These are phyloP conservation scores for Cryptomyrus ogoouensis DNA, from an alignment of 2,113 vertebrate species.

Conservation along the genomic window DNA sequence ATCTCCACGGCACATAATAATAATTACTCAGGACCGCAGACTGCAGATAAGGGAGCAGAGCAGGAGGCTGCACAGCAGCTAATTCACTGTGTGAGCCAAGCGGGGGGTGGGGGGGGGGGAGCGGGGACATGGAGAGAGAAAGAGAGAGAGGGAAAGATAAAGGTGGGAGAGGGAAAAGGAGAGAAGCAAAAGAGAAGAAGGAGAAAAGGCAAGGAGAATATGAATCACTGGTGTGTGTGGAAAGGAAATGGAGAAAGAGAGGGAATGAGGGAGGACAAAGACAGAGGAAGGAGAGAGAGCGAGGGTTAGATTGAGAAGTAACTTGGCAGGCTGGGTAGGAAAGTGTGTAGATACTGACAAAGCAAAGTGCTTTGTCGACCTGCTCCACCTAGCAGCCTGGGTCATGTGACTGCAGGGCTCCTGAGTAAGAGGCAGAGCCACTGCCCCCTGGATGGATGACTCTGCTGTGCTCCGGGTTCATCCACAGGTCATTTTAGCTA, in stretches of 20 bases:
- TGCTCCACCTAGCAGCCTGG: background rate
- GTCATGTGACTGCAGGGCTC: background rate
- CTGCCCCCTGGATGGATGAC: background rate
- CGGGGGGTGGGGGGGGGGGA: slow-evolving; percentile 13
- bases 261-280: slow-evolving; percentile 15
- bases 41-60: slow-evolving; percentile 64
- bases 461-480: background rate
- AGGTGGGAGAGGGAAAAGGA: slow-evolving; percentile 19
- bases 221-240: slow-evolving; percentile 30
- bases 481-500: background rate
- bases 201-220: slow-evolving; percentile 35
- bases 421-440: background rate
- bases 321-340: background rate
- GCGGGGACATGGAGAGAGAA: slow-evolving; percentile 15
- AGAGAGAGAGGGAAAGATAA: slow-evolving; percentile 20
- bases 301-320: background rate
- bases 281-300: background rate
- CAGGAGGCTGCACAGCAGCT: slow-evolving; percentile 50
- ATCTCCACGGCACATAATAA: slow-evolving; percentile 76
- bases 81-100: slow-evolving; percentile 24
- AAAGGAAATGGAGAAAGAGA: slow-evolving; percentile 35
- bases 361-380: background rate
- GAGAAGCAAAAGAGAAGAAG: slow-evolving; percentile 9
- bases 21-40: slow-evolving; percentile 72
- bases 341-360: background rate